These are phyloP conservation scores for Sarotherodon lohbergeri DNA, from an alignment of 2,113 vertebrate genomes.

Conservation along the genomic window DNA sequence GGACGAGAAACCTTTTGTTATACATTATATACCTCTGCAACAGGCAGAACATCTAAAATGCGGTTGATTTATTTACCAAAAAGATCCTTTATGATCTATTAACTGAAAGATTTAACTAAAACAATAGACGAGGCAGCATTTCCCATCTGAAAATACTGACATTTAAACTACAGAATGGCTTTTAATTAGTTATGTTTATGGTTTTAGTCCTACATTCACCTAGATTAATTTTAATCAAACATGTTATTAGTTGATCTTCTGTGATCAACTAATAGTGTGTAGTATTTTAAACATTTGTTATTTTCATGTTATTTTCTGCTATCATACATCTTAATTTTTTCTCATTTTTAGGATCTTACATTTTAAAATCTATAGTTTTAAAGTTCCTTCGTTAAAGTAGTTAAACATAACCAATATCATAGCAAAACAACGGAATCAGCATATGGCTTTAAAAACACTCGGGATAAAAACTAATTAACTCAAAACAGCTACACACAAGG, in stretches of 20 bases:
- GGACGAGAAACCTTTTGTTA: background rate
- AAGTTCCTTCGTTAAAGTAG: background rate
- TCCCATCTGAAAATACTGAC: background rate
- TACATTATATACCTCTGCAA: background rate
- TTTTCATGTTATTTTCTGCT: background rate
- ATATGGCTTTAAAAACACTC: background rate
- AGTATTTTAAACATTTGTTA: background rate
- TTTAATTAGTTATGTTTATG: background rate
- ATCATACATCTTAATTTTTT: background rate
- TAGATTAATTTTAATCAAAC: no score
- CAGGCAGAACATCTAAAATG: background rate
- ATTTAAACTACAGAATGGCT: no score
- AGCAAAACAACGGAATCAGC: background rate
- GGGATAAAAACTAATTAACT: background rate
- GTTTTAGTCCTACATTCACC: fast-evolving
- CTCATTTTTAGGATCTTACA: background rate
- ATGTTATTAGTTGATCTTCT: background rate
- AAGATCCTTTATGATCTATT: fast-evolving
- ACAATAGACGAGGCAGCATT: background rate
- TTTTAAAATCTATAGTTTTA: background rate
- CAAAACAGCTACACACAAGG: background rate
- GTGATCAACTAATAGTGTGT: background rate
- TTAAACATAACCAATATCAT: background rate
- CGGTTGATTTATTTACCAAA: background rate
- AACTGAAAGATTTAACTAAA: background rate